These are phyloP conservation scores for Calliphora vomitoria DNA, from an alignment of 2,888 invertebrate species.

Conservation along the genomic window DNA sequence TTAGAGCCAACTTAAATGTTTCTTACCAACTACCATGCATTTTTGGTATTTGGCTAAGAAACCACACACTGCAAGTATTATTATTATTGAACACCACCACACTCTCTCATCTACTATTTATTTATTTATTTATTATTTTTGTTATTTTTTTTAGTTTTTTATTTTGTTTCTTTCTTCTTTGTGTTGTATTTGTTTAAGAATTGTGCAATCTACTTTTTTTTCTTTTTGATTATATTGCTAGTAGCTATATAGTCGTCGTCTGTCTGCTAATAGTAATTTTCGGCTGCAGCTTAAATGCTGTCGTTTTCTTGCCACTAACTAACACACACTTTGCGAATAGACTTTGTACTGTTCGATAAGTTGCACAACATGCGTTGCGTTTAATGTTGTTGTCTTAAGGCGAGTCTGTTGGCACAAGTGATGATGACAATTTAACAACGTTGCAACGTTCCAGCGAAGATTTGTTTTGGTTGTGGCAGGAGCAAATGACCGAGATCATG, in stretches of 20 bases:
- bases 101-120: constrained; percentile 36
- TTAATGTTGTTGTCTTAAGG: constrained; percentile 41
- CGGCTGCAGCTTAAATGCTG: constrained; percentile 62
- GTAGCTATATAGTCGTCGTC: constrained; percentile 12
- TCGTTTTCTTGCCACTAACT: constrained; percentile 58
- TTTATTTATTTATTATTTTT: constrained; percentile 6
- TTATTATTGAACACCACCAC: constrained; percentile 20
- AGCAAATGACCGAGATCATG: constrained; percentile 35
- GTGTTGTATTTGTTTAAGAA: constrained; percentile 65
- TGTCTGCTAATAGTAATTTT: constrained; percentile 51
- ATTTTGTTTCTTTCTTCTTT: constrained; percentile 28
- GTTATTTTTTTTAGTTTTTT: neutral
- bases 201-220: constrained; percentile 70
- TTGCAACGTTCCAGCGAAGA: constrained; percentile 25
- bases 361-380: constrained; percentile 71
- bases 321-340: constrained; percentile 37
- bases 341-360: constrained; percentile 55
- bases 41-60: constrained; percentile 48
- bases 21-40: constrained; percentile 48
- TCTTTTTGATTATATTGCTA: constrained; percentile 34
- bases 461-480: constrained; percentile 43
- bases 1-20: constrained; percentile 50
- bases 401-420: constrained; percentile 25
- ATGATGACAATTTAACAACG: constrained; percentile 51
- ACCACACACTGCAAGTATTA: constrained; percentile 36